Base-by-base conservation (phyloP, 2,888 invertebrate genomes). In the Tenthredo distinguenda region DNA sequence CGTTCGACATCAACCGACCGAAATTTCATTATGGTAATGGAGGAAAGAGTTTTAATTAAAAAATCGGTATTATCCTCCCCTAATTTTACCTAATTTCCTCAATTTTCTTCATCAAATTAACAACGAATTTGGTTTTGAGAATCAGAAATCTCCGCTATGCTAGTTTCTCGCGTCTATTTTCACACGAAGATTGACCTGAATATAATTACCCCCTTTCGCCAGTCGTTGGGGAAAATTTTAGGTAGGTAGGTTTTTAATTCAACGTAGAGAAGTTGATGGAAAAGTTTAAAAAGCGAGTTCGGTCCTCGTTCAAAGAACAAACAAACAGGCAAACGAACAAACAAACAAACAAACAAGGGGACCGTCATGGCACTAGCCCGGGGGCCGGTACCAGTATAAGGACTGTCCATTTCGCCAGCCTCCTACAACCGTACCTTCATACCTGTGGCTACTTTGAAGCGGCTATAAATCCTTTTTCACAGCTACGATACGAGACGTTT, bases 361-460 rank as follows among this genome's bases (percentile, higher is more conserved):
- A 55, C 34, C 34, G 15, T 34, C 77, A 31, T 31, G 21, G 58
- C 81, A 37, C 58, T 15, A 62, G 62, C 77, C 34, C 9, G 37
- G n/a, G 77, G 47, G 55, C 43, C 43, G 72, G 40, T 74, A 74
- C 72, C 40, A 21, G 72, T 21, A 43, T 15, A 12, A 47, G 47
- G 47, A 18, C 21, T 26, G 40, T 74, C 26, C 43, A 74, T 12
- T 21, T 74, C 12, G 37, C 68, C 68, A 12, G 3, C 1, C 37
- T 71, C n/a, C 40, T 37, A 6, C 37, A 21, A 12, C 10, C 6
- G 40, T 74, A 74, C 72, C 72, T 43, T 34, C 55, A 50, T 58
- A 81, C 81, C 62, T 81, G 81, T 62, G 81, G 81, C 81, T 40
- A 62, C 81, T 81, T 81, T 81, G 81, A 81, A 62, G 58, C 37